Base-by-base conservation (phyloP, 2,797 vertebrate genomes). In the Epinephelus malabaricus region DNA sequence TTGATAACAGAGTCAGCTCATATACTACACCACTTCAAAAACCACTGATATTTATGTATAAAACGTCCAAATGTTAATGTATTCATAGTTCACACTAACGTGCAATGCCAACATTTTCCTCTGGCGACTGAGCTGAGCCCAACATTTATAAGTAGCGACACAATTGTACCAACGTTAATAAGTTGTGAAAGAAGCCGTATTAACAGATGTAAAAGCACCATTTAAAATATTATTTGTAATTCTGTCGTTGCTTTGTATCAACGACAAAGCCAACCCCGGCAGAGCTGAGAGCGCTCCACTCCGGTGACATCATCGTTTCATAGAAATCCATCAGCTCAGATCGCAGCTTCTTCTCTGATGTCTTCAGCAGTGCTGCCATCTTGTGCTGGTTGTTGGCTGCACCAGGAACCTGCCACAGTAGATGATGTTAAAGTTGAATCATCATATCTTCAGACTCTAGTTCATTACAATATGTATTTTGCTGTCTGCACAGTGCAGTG, bases 351-450 rank as follows among this genome's bases (percentile, higher is more conserved):
- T 38, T 14, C 69, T 73, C 69, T 2, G 61, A 68, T 23, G 4
- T 55, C 69, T 79, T 21, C 63, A 73, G 49, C 50, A 79, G 64
- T 3, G 56, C 50, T 1, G 30, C 53, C 69, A 68, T 73, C 63
- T 67, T 55, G 17, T 47, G 21, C n/a, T 21, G 69, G 21, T 73
- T 56, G 49, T 62, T 73, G 43, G 69, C 77, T 55, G 63, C 63
- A 7, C 55, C 6, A 34, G 77, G 77, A 67, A 79, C 46, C 77
- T 79, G 70, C 50, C n/a, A 17, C 8, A 19, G 18, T 17, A n/a
- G n/a, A 27, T 15, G 14, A 55, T 11, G 8, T 27, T 30, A 5
- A 54, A 23, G 15, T 0, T 18, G 19, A 38, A 43, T 55, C 11
- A 43, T 30, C 21, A 13, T 14, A 5, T 45, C 21, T n/a, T 66